Percentiles rank a stretch among this genome's conserved stretches.
phyloP scores from a whole-genome alignment of 2,888 invertebrate species.

The Drosophila algonquin region DNA sequence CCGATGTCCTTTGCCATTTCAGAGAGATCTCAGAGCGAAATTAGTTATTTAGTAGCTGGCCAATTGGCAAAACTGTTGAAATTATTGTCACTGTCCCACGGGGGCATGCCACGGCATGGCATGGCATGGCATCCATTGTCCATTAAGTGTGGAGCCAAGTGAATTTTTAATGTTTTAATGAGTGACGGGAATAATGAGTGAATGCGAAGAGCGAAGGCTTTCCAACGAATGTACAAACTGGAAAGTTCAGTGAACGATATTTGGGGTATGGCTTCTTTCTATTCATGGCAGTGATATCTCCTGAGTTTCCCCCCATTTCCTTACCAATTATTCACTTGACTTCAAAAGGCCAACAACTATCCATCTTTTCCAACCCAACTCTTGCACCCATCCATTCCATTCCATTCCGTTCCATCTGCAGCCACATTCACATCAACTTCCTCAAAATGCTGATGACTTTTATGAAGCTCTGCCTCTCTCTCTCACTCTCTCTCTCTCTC shows the following conservation, averaged over 20 bases:
- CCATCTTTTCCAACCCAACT: conserved; percentile 25
- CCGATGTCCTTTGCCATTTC: not conserved
- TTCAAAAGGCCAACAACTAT: conserved; percentile 7
- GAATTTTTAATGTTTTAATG: conserved; percentile 38
- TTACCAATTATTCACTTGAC: conserved; percentile 2
- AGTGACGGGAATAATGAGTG: not conserved
- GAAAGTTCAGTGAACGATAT: not conserved
- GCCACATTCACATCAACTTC: conserved; percentile 9
- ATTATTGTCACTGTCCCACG: conserved; percentile 32
- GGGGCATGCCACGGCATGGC: conserved; percentile 4
- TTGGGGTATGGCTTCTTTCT: not conserved
- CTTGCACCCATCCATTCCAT: not conserved
- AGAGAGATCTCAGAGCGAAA: conserved; percentile 28
- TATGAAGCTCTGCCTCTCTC: conserved; percentile 54
- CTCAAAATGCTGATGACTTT: conserved; percentile 43
- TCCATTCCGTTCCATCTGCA: no score
- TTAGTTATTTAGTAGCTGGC: conserved; percentile 69
- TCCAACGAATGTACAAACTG: no score
- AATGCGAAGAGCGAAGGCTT: no score
- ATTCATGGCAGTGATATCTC: not conserved
- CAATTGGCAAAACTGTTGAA: conserved; percentile 48
- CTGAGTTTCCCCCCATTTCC: not conserved
- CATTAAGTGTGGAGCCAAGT: conserved; percentile 40
- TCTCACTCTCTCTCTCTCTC: conserved; percentile 37
- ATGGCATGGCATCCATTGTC: conserved; percentile 9